These are phyloP conservation scores for Cynopterus brachyotis DNA, from an alignment of 2,113 vertebrate species.

Conservation along the genomic window DNA sequence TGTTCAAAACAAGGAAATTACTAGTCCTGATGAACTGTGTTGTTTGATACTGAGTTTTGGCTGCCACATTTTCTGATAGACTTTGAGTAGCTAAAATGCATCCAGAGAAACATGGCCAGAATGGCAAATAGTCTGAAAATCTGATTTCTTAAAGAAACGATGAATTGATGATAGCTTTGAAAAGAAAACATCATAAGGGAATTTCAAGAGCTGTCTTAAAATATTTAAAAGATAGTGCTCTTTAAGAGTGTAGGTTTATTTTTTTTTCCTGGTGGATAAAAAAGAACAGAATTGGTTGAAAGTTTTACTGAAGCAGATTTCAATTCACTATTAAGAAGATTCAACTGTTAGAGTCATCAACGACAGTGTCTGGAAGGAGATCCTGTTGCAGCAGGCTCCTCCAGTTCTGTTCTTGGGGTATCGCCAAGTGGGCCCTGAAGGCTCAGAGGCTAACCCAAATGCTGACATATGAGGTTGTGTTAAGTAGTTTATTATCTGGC, in stretches of 20 bases:
- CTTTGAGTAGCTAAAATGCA: neutral
- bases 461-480: neutral
- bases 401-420: neutral
- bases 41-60: neutral
- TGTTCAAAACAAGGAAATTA: neutral
- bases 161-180: neutral
- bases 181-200: neutral
- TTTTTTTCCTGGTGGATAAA: neutral
- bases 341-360: neutral
- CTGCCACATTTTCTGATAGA: neutral
- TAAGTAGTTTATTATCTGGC: conserved; percentile 37
- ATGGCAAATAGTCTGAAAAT: conserved; percentile 22
- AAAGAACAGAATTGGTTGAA: neutral
- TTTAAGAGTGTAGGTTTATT: neutral
- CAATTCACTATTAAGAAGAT: neutral
- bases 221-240: conserved; percentile 15
- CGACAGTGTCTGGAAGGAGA: neutral
- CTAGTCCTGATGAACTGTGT: neutral
- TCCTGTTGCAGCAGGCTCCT: neutral
- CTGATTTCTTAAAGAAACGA: conserved; percentile 1
- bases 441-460: neutral
- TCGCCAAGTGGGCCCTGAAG: neutral
- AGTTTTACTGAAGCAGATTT: neutral
- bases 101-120: neutral
- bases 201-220: conserved; percentile 29